A percentile compares a stretch with the other conserved stretches of the same genome.
Conservation (phyloP, 2,113 vertebrate species). For the Rallus limicola region DNA sequence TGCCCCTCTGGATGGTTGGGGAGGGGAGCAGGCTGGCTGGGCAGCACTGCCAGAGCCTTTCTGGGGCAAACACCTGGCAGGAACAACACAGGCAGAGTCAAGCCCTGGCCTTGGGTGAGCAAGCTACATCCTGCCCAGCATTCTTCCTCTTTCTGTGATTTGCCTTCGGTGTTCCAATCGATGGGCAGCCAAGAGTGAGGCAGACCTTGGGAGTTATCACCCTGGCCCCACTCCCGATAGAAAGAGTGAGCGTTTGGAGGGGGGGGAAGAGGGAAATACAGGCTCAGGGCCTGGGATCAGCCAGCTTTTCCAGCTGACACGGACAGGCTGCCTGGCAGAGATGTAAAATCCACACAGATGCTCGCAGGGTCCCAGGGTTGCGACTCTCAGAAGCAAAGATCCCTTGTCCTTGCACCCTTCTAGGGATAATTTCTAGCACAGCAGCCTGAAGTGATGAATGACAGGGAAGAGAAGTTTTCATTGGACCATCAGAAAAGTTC, state of each 20-base stretch:
- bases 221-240: not conserved
- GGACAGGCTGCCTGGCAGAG: not conserved
- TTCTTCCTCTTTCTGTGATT: not conserved
- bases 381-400: not conserved
- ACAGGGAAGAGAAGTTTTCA: not conserved
- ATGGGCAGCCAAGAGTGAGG: not conserved
- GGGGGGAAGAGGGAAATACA: no score
- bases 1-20: not conserved
- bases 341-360: not conserved
- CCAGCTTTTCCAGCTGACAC: not conserved
- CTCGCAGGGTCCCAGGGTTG: rapidly evolving
- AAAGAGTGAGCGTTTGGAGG: not conserved
- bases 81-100: not conserved
- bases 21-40: not conserved
- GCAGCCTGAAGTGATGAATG: not conserved
- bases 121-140: not conserved
- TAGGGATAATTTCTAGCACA: not conserved
- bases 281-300: not conserved
- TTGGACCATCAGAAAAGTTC: not conserved
- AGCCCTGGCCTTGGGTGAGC: not conserved
- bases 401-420: not conserved
- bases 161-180: not conserved
- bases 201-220: not conserved
- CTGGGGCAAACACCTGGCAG: not conserved
- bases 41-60: not conserved